Conservation (phyloP, 2,113 vertebrate genomes). For the Dipodomys stephensi region DNA sequence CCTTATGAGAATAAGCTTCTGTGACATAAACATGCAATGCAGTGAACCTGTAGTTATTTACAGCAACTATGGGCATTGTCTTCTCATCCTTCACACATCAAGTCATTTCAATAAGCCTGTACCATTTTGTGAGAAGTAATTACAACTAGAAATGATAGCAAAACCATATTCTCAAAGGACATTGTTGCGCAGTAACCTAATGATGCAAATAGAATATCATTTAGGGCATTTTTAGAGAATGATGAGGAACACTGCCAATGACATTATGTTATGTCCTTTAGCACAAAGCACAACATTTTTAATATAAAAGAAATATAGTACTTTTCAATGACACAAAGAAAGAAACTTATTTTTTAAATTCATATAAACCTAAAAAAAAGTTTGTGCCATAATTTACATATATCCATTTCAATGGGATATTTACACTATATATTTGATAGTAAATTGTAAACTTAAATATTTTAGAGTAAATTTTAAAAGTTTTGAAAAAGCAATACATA, state of each 20-base stretch:
- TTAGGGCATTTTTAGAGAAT: conserved; percentile 79
- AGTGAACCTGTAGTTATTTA: conserved; percentile 51
- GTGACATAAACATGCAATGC: conserved; percentile 31
- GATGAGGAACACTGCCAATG: conserved; percentile 76
- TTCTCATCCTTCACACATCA: conserved; percentile 83
- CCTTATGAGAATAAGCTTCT: not conserved
- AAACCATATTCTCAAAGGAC: conserved; percentile 81
- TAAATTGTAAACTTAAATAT: not conserved
- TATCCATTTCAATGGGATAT: not conserved
- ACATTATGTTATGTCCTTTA: conserved; percentile 74
- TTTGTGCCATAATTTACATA: not conserved
- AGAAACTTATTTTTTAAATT: conserved; percentile 3
- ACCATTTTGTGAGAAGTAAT: conserved; percentile 70
- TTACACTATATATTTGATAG: not conserved
- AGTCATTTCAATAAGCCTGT: conserved; percentile 74
- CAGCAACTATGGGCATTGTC: conserved; percentile 44
- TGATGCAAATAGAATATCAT: conserved; percentile 79
- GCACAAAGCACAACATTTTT: conserved; percentile 19
- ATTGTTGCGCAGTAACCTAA: conserved; percentile 73
- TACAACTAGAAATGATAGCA: conserved; percentile 77
- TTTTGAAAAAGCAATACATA: not conserved
- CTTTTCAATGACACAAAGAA: not conserved
- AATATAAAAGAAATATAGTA: not conserved
- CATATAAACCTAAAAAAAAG: not conserved
- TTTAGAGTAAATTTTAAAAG: not conserved